phyloP scores from a whole-genome alignment of 2,113 vertebrate species.

The Erpornis zantholeuca region DNA sequence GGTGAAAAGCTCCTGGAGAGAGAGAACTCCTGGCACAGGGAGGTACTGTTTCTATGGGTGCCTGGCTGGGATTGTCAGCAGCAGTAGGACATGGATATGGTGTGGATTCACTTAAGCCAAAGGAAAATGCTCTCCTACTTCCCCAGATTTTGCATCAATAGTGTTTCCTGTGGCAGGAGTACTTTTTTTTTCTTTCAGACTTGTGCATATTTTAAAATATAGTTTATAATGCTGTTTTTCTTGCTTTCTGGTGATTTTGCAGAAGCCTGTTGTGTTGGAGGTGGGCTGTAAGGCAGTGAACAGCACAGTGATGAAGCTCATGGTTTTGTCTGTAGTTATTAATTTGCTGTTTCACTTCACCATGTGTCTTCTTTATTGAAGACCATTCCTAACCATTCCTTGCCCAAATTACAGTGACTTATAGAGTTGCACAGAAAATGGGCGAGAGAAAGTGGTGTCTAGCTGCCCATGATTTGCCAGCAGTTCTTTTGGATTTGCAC shows the following conservation, averaged over 20 bases:
- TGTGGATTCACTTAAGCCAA: background rate
- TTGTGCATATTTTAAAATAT: background rate
- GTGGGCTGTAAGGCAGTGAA: background rate
- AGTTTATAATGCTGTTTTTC: background rate
- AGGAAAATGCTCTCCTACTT: background rate
- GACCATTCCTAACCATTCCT: background rate
- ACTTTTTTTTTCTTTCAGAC: background rate
- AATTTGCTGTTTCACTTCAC: background rate
- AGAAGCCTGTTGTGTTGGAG: background rate
- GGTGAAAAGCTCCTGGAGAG: background rate
- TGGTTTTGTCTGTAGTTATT: background rate
- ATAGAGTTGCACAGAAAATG: background rate
- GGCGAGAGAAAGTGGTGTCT: background rate
- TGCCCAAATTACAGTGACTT: background rate
- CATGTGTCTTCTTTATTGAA: background rate
- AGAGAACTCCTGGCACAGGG: background rate
- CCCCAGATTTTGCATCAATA: background rate
- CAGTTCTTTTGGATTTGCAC: background rate
- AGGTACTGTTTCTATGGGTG: accelerated
- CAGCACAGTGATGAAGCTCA: background rate
- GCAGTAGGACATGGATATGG: background rate
- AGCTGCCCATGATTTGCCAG: background rate
- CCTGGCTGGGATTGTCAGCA: background rate
- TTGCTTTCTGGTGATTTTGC: background rate
- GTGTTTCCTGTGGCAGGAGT: background rate